phyloP scores from a whole-genome alignment of 1,140 invertebrate species.

The Apis laboriosa region DNA sequence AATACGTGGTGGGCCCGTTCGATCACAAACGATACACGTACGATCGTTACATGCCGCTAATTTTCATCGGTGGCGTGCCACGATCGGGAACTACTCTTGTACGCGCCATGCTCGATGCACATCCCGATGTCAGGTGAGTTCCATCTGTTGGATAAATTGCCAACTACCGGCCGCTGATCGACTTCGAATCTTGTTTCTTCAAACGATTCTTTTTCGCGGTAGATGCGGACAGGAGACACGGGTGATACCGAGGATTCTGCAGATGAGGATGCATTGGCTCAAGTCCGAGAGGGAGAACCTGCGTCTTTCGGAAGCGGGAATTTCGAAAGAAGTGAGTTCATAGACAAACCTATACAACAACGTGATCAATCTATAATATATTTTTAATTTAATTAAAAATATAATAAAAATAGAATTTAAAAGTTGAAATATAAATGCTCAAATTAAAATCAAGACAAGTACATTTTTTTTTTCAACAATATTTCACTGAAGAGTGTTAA shows the following conservation, averaged over 20 bases:
- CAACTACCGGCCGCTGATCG: slow-evolving; percentile 39
- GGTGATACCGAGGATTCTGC: slow-evolving; percentile 96
- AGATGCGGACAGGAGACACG: slow-evolving; percentile 99
- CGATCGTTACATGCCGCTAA: slow-evolving; percentile 93
- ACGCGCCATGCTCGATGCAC: slow-evolving; percentile 98
- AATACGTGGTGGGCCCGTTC: slow-evolving; percentile 83
- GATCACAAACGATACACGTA: slow-evolving; percentile 87
- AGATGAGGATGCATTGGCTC: slow-evolving; percentile 95
- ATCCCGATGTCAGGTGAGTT: slow-evolving; percentile 93
- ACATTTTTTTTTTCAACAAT: too few species aligned
- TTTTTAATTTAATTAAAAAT: too few species aligned
- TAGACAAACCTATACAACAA: too few species aligned
- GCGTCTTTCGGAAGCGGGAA: slow-evolving; percentile 95
- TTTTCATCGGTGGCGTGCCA: slow-evolving; percentile 98
- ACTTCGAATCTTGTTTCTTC: not conserved
- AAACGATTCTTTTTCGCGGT: not conserved
- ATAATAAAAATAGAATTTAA: too few species aligned
- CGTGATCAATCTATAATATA: too few species aligned
- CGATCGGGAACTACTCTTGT: slow-evolving; percentile 98
- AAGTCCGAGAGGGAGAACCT: slow-evolving; percentile 95
- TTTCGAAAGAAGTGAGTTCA: slow-evolving; percentile 89
- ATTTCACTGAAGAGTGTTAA: too few species aligned
- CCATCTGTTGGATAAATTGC: slow-evolving; percentile 22
- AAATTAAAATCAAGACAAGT: too few species aligned
- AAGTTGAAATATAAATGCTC: too few species aligned